Evolutionary conservation across 1,140 invertebrate species (phyloP), one percentile per base, ranked within the genome.

Genomic region (Euwallacea fornicatus): DNA sequence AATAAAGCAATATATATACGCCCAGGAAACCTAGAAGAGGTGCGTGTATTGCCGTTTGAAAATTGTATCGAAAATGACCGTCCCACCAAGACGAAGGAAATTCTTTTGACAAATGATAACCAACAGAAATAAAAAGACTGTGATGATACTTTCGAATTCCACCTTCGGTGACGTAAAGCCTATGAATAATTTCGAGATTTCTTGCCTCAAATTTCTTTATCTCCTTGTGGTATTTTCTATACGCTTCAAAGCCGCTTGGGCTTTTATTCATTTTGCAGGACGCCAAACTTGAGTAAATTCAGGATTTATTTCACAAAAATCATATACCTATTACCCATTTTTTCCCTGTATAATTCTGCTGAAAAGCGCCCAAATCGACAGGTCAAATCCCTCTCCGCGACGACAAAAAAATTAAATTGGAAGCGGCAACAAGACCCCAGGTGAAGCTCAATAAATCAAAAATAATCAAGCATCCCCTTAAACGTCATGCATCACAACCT

Each of bases 161-260:
- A 76, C 74, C 74, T 76, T 69, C 72, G 61, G 59, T 72, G 73
- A 66, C 74, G 75, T 79, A 78, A 78, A 78, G 76, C 76, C 73
- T 76, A 78, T 79, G 78, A 79, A 79, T 79, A 79, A 79, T 78
- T 79, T 78, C 73, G 72, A 75, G 76, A 76, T 79, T 78, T 78
- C 74, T 77, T 77, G 74, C 75, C 73, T 78, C 74, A 74, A 77
- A 78, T 78, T 76, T 77, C 74, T 76, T 78, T 77, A 76, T 77
- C 72, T 76, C 70, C 71, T 77, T 75, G 59, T 73, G 70, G 63
- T 75, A 69, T 73, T 77, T 76, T 55, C 71, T 71, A 72, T 77
- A 56, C 69, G 73, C 73, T 69, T 68, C 71, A 67, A 73, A 78
- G 74, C 70, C 76, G 63, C 70, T 74, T 70, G 73, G 69, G 68